These are phyloP conservation scores for Drosophila takahashii DNA, from an alignment of 1,140 invertebrate genomes.

Conservation along the genomic window DNA sequence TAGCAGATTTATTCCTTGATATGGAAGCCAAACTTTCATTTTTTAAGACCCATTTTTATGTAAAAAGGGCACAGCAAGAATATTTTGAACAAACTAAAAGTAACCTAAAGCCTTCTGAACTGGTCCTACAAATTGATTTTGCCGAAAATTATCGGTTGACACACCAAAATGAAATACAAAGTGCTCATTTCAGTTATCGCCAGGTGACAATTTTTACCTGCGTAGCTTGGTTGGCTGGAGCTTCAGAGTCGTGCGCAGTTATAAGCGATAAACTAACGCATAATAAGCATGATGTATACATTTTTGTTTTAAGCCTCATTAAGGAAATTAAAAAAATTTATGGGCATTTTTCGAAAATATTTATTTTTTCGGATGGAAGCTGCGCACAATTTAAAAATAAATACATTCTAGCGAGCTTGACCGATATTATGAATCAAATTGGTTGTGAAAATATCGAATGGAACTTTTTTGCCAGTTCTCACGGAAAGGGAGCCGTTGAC, in stretches of 20 bases:
- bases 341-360: neutral
- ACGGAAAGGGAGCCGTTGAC: no score
- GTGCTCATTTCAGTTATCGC: neutral
- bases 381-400: neutral
- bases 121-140: no score
- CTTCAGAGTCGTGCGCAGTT: neutral
- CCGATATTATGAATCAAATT: neutral
- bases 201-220: slow-evolving; percentile 2
- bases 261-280: neutral
- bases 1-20: no score
- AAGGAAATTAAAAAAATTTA: neutral
- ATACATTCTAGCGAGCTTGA: neutral
- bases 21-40: no score
- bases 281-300: neutral
- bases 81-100: no score
- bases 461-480: no score
- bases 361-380: neutral
- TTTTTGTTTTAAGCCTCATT: neutral
- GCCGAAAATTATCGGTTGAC: no score
- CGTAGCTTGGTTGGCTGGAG: neutral
- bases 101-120: no score
- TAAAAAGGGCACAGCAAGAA: no score
- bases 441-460: no score
- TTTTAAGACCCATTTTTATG: no score
- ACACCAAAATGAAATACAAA: neutral